Evolutionary conservation across 2,888 invertebrate species (phyloP), one percentile per base, ranked within the genome.

Genomic region (Diplolepis rosae): DNA sequence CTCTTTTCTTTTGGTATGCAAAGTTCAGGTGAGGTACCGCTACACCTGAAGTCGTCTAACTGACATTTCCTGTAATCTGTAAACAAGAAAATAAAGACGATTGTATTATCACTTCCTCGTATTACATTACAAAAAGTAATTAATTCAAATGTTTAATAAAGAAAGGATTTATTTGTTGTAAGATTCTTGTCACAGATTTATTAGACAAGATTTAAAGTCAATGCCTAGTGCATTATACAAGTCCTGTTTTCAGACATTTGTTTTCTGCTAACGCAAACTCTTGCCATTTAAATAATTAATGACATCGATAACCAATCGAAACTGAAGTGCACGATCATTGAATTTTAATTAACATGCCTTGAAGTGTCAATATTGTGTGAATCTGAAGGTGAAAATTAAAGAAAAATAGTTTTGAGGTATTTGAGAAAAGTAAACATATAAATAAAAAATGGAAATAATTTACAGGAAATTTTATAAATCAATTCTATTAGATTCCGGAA

Each of bases 31-130:
- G 92, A 91, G 30, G 85, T 83, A 7, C 90, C 89, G 68, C 95
- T 95, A 89, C 98, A 98, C 85, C 94, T 94, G 90, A 98, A 96
- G 90, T 97, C 97, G 79, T 95, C 95, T 13, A 92, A 86, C 88
- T 95, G 94, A 89, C 97, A 98, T 87, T 95, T 95, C 84, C 96
- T 93, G 89, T 96, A 97, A 80, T 94, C 97, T 97, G 90, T 9
- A 61, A 73, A 61, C n/a, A 61, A 61, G n/a, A 52, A n/a, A 61
- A 32, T 61, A 35, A 35, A 39, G 22, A 24, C 22, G 35, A 61
- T 61, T 27, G n/a, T n/a, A 27, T 39, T 24, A 39, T 32, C 39
- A 24, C 24, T 56, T 35, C 13, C n/a, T 56, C 18, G 11, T 4
- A 35, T 11, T 51, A 27, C 27, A n/a, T 27, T 9, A 32, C 32